Percentiles rank a stretch among this genome's conserved stretches.
Conservation (phyloP, 2,888 invertebrate species). For the Monochamus alternatus region DNA sequence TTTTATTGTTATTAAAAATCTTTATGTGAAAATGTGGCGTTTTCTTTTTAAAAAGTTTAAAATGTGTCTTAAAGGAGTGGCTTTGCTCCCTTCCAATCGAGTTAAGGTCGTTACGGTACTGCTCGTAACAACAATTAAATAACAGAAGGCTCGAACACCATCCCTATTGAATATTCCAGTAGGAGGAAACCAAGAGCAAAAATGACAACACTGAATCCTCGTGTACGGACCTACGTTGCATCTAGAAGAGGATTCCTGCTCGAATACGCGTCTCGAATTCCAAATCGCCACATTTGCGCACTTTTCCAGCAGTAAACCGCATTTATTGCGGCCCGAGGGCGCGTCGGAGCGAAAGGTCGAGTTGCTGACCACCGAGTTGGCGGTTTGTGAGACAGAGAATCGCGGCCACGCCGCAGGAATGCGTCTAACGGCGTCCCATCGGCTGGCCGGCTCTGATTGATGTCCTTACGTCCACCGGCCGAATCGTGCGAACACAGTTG, state of each 20-base stretch:
- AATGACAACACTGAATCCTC: too few species aligned
- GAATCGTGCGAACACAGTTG: constrained; percentile 18
- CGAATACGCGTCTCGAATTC: constrained; percentile 11
- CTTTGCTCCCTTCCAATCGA: too few species aligned
- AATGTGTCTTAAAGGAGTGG: too few species aligned
- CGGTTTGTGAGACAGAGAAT: neutral
- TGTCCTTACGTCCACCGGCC: constrained; percentile 10
- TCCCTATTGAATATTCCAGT: too few species aligned
- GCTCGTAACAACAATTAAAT: too few species aligned
- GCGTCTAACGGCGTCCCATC: constrained; percentile 28
- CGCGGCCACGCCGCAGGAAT: constrained; percentile 23
- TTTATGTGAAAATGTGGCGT: too few species aligned
- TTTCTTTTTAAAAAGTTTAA: too few species aligned
- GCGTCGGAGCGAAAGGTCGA: constrained; percentile 21
- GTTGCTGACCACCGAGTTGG: constrained; percentile 22
- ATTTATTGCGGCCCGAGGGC: constrained; percentile 11
- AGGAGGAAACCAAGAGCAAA: too few species aligned
- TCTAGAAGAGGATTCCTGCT: neutral
- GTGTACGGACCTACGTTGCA: neutral
- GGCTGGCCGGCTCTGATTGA: constrained; percentile 25
- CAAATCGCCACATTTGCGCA: constrained; percentile 17
- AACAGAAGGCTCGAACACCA: too few species aligned
- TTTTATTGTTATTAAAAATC: too few species aligned
- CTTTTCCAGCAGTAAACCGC: constrained; percentile 20
- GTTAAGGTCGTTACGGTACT: too few species aligned